A percentile compares a stretch with the other conserved stretches of the same genome.
These are phyloP conservation scores for Epinephelus cyanopodus DNA, from an alignment of 2,113 vertebrate species.

Conservation along the genomic window DNA sequence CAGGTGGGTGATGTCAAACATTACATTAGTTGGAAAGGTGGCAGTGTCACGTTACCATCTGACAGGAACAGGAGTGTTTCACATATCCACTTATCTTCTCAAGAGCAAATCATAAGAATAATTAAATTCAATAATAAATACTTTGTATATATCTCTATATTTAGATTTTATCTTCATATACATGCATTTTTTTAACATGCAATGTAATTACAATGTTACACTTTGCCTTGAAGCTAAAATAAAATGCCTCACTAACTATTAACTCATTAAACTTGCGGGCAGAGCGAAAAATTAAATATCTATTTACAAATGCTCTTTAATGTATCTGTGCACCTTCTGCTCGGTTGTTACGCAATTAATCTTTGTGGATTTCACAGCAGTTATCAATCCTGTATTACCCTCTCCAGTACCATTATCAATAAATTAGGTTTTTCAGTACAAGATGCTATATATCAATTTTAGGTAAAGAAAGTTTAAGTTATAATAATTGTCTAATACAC, in stretches of 20 bases:
- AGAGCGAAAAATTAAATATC: slow-evolving; percentile 24
- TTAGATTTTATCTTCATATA: slow-evolving; percentile 56
- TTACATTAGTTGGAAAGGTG: slow-evolving; percentile 64
- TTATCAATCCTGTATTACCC: slow-evolving; percentile 43
- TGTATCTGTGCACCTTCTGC: slow-evolving; percentile 50
- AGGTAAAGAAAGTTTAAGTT: slow-evolving; percentile 31
- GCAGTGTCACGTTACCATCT: slow-evolving; percentile 79
- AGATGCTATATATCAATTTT: slow-evolving; percentile 30
- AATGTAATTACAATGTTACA: slow-evolving; percentile 66
- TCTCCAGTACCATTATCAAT: slow-evolving; percentile 50
- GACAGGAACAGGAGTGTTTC: slow-evolving; percentile 60
- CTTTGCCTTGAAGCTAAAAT: slow-evolving; percentile 65
- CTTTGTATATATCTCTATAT: slow-evolving; percentile 48
- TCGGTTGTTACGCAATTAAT: slow-evolving; percentile 11
- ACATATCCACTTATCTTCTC: slow-evolving; percentile 53
- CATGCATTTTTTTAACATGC: slow-evolving; percentile 80
- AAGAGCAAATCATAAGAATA: slow-evolving; percentile 67
- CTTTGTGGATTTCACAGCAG: slow-evolving; percentile 42
- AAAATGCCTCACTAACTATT: slow-evolving; percentile 13
- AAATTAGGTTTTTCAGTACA: slow-evolving; percentile 45
- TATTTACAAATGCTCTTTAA: slow-evolving; percentile 66
- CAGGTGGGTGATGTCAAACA: slow-evolving; percentile 54
- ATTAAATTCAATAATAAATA: slow-evolving; percentile 59
- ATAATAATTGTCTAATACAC: slow-evolving; percentile 24
- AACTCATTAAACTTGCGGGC: slow-evolving; percentile 30